A percentile compares a stretch with the other conserved stretches of the same genome.
phyloP scores from a whole-genome alignment of 2,888 invertebrate species.

The Lasioglossum malachurum region DNA sequence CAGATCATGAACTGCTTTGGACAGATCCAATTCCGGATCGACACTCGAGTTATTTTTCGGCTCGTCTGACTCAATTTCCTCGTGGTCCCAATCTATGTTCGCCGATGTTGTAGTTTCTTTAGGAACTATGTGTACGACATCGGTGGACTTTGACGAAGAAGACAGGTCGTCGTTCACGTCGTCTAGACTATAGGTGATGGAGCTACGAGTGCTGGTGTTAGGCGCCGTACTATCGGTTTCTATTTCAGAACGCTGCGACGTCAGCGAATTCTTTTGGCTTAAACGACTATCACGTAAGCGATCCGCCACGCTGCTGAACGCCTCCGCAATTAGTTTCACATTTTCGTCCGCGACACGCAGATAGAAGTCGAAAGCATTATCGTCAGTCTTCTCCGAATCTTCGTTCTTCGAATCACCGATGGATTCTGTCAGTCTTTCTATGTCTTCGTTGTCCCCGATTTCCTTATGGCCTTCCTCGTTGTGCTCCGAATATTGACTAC shows the following conservation, averaged over 20 bases:
- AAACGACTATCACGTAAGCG: conserved; percentile 62
- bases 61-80: conserved; percentile 7
- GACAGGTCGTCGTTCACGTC: conserved; percentile 50
- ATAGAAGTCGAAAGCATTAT: conserved; percentile 65
- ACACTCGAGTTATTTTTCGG: neutral
- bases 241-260: conserved; percentile 54
- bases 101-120: conserved; percentile 36
- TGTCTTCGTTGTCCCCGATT: conserved; percentile 10
- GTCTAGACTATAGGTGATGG: conserved; percentile 48
- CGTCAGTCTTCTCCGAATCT: conserved; percentile 37
- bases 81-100: conserved; percentile 29
- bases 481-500: conserved; percentile 41
- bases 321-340: conserved; percentile 70
- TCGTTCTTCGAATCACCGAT: conserved; percentile 34
- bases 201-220: conserved; percentile 60
- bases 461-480: conserved; percentile 13
- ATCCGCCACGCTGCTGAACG: conserved; percentile 66
- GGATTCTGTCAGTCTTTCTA: conserved; percentile 33
- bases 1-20: conserved; percentile 66
- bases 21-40: conserved; percentile 58
- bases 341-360: conserved; percentile 70
- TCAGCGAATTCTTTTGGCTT: conserved; percentile 53
- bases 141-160: conserved; percentile 27
- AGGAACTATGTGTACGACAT: conserved; percentile 37
- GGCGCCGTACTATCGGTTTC: conserved; percentile 53